Conservation (phyloP, 37 sponge, comb jelly and placozoan species). For the Eunapius fragilis region DNA sequence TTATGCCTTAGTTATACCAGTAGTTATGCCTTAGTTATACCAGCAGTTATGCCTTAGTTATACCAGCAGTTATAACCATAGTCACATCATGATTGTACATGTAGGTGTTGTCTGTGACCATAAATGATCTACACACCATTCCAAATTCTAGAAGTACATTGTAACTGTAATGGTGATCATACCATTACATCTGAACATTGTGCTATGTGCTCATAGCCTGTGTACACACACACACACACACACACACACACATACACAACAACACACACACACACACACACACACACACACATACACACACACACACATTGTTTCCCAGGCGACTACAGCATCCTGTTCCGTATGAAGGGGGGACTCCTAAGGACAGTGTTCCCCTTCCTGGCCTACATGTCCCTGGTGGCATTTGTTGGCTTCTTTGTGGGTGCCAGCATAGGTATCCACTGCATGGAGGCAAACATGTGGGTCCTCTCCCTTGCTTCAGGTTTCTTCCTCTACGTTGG, state of each 20-base stretch:
- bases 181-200: no score
- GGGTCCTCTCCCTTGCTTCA: neutral
- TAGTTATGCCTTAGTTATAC: no score
- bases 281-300: neutral
- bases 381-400: neutral
- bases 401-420: neutral
- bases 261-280: no score
- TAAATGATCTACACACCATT: no score
- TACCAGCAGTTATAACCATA: no score
- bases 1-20: no score
- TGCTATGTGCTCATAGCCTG: no score
- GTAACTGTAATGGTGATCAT: no score
- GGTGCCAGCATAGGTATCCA: neutral
- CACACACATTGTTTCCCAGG: neutral
- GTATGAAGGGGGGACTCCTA: neutral
- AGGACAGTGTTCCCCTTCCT: neutral
- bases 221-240: slow-evolving; percentile 9
- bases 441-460: neutral
- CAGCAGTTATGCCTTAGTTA: no score
- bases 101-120: no score
- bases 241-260: neutral
- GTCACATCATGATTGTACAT: no score
- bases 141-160: no score
- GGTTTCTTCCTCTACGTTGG: neutral
- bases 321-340: neutral